Evolutionary conservation across 2,888 invertebrate species (phyloP).

Genomic region (Tiliacea aurago): DNA sequence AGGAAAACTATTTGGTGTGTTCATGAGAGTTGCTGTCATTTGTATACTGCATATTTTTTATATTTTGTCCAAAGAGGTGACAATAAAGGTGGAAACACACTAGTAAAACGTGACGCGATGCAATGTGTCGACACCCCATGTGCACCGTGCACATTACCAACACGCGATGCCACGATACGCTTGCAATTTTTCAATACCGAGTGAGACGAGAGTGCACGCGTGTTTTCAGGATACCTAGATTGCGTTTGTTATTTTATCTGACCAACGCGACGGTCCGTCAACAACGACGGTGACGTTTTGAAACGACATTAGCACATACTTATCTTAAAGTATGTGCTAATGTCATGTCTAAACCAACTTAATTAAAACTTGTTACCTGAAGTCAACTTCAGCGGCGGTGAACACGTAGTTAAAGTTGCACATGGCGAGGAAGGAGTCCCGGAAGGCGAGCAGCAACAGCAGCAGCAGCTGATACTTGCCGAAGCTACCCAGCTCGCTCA

Average conservation of each 20-base stretch:
- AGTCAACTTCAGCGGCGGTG: constrained; percentile 88
- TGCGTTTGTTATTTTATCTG: neutral
- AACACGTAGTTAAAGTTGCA: constrained; percentile 90
- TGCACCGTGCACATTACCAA: no score
- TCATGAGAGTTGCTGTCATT: neutral
- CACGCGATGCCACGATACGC: no score
- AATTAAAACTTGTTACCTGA: constrained; percentile 81
- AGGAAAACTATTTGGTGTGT: neutral
- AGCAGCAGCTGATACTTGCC: constrained; percentile 90
- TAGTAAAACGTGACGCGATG: no score
- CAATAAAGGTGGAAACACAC: no score
- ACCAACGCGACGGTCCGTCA: no score
- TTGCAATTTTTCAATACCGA: no score
- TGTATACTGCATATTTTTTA: no score
- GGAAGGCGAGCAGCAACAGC: constrained; percentile 88
- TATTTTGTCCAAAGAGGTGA: neutral
- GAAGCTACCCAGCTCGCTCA: constrained; percentile 89
- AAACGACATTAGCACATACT: no score
- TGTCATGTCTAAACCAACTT: neutral
- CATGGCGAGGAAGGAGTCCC: constrained; percentile 89
- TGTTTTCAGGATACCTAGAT: neutral
- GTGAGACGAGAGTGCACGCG: neutral
- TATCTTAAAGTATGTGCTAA: no score
- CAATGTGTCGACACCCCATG: no score
- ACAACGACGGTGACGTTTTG: no score